Base-by-base conservation (phyloP, 2,888 invertebrate species). In the Dryocosmus kuriphilus region DNA sequence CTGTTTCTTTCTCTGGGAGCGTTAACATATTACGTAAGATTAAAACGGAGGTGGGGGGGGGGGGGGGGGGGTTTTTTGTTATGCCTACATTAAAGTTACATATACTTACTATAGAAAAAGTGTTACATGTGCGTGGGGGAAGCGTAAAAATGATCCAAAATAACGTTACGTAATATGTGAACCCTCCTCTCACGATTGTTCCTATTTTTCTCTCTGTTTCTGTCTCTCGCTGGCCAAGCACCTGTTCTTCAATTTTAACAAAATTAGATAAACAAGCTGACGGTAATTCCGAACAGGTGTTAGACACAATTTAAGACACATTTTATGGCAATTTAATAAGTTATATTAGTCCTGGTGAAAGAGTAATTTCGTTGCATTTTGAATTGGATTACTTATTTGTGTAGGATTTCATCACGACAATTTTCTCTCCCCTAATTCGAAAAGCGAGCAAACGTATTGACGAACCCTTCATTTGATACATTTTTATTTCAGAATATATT, bases 191-290 rank as follows among this genome's bases (percentile, higher is more conserved):
- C 19, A 61, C 61, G 32, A n/a, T 8, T 60, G 41, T 19, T 24
- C 55, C 60, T 81, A 38, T 80, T 41, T 81, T 46, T 80, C 74
- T 74, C 32, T 77, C 63, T 75, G 77, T 75, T 77, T 79, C 79
- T 46, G 79, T 65, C 76, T 77, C 75, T 76, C 61, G 61, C 77
- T 75, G 75, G 78, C 75, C 78, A 78, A 81, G 75, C 76, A 78
- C 76, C 77, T 71, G 76, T 77, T 81, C 75, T 55, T 67, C 67
- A 51, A 71, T 71, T 71, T 71, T n/a, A 3, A 27, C 22, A 51
- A 51, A 71, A 55, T 30, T 71, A 32, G 30, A 51, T 14, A 51
- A 51, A 71, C 71, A 71, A 60, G 27, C 14, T 32, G 32, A 51
- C 30, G 5, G 6, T 27, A 71, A 46, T 22, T 41, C 22, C 9